Base-by-base conservation (phyloP, 2,797 vertebrate species). In the Rhinogobio ventralis region DNA sequence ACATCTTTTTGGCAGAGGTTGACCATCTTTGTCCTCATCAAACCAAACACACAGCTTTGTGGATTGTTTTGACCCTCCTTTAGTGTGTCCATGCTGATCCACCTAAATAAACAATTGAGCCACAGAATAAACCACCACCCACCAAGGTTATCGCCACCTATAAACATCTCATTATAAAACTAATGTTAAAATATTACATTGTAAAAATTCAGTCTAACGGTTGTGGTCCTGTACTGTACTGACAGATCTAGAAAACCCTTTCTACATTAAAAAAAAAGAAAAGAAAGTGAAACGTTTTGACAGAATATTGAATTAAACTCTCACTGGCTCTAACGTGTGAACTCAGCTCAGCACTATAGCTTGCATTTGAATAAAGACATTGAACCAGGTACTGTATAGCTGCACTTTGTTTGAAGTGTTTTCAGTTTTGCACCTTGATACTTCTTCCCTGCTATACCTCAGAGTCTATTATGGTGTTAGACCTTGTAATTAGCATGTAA, bases 321-420 rank as follows among this genome's bases (percentile, higher is more conserved):
- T 71, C 11, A 71, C 39, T 71, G 20, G 20, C 68, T 71, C 39
- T 71, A 71, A 71, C 11, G 1, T 46, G 68, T 71, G 68, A 71
- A 71, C 39, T 71, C 68, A 71, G 68, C 68, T 71, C 39, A 71
- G 68, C 68, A 45, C 11, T n/a, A 71, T 45, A 71, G 39, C 39
- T 71, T 69, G 9, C 20, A 69, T 69, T 69, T 69, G 20, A 42
- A n/a, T 69, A 36, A 69, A 71, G 68, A 71, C 23, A 71, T 45
- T 71, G 23, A 71, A 45, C 20, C 67, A n/a, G 36, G 36, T 69
- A 69, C 13, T 71, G 68, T 71, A 46, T 71, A 71, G 42, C 8
- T 72, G 42, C 69, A 71, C 68, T n/a, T 45, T 42, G 36, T 69
- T 45, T 45, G 23, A 23, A 71, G 68, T 71, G 68, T n/a, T 71